A percentile compares a stretch with the other conserved stretches of the same genome.
phyloP scores from a whole-genome alignment of 2,113 vertebrate genomes.

The Cyprinodon brontotheroides region DNA sequence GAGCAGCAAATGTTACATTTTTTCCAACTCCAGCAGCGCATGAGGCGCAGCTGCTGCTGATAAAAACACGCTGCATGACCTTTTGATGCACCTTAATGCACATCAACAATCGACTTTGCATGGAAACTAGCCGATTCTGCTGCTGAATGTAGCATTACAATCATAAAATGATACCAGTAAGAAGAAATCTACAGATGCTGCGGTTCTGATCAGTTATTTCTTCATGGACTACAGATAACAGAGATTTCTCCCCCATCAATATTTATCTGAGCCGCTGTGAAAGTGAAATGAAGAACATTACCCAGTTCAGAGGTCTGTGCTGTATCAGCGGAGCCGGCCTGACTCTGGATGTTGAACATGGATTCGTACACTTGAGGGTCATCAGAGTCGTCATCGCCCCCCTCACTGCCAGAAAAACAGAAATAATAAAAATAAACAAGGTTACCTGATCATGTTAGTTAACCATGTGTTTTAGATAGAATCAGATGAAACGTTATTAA shows the following conservation, averaged over 20 bases:
- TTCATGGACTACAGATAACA: background rate
- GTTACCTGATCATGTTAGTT: background rate
- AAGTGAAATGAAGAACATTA: slow-evolving; percentile 42
- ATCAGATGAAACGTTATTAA: background rate
- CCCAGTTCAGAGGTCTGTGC: slow-evolving; percentile 74
- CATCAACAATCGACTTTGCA: too few relatives aligned
- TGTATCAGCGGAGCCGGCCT: slow-evolving; percentile 60
- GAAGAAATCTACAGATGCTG: background rate
- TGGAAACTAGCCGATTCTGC: too few relatives aligned
- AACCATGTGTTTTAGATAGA: background rate
- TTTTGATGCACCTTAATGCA: too few relatives aligned
- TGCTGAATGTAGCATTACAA: too few relatives aligned
- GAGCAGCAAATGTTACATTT: too few relatives aligned
- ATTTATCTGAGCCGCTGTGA: background rate
- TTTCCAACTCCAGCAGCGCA: too few relatives aligned
- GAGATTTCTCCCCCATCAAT: background rate
- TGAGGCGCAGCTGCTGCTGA: too few relatives aligned
- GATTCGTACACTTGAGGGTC: slow-evolving; percentile 90
- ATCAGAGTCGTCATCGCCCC: slow-evolving; percentile 82
- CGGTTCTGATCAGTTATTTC: background rate
- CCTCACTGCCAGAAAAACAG: slow-evolving; percentile 40
- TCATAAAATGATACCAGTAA: background rate
- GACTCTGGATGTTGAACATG: slow-evolving; percentile 94
- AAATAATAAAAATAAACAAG: background rate
- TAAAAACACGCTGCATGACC: too few relatives aligned